A percentile compares a stretch with the other conserved stretches of the same genome.
These are phyloP conservation scores for Melanocharis versteri DNA, from an alignment of 2,113 vertebrate genomes.

Conservation along the genomic window DNA sequence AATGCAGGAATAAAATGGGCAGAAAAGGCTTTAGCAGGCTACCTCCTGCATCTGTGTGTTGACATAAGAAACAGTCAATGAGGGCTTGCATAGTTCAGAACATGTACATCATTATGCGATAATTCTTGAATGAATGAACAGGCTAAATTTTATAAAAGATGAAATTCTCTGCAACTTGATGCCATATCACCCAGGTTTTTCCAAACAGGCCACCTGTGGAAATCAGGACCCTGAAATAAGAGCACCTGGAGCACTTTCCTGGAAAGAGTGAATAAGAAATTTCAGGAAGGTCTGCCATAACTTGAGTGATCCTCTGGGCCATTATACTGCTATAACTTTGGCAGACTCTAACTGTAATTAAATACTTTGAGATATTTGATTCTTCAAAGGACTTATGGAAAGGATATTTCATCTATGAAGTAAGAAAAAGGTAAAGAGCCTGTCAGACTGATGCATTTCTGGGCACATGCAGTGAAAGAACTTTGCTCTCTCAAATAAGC, in stretches of 20 bases:
- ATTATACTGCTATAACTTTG: background rate
- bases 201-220: accelerated
- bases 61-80: background rate
- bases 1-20: background rate
- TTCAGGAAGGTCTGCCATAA: background rate
- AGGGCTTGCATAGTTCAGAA: background rate
- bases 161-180: background rate
- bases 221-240: background rate
- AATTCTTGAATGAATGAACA: background rate
- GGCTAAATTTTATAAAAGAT: background rate
- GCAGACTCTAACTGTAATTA: background rate
- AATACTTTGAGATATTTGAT: background rate
- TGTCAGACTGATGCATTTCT: background rate
- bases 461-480: accelerated
- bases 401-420: background rate
- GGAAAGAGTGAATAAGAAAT: background rate
- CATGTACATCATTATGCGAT: background rate
- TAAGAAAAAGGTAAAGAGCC: background rate
- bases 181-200: background rate
- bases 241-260: accelerated
- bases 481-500: background rate
- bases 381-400: background rate
- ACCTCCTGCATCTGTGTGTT: background rate
- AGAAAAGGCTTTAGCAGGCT: background rate
- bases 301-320: background rate